phyloP scores from a whole-genome alignment of 2,113 vertebrate species.

The Salminus brasiliensis region DNA sequence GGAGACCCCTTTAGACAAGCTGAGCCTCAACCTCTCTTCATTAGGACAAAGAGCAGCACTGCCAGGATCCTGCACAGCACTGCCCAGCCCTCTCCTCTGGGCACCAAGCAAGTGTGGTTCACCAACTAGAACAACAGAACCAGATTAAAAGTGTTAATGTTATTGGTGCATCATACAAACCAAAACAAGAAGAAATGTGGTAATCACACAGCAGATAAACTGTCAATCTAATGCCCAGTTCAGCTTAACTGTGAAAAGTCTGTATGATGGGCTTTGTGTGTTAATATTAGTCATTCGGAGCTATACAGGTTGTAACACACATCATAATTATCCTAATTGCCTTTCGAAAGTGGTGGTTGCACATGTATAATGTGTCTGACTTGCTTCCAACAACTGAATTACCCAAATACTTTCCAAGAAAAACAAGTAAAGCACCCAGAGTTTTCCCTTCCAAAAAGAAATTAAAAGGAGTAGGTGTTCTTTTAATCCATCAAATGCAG shows the following conservation, averaged over 20 bases:
- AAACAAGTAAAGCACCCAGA: neutral
- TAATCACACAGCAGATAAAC: neutral
- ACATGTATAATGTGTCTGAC: neutral
- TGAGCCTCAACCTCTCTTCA: slow-evolving; percentile 81
- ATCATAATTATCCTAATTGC: slow-evolving; percentile 11
- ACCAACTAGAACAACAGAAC: slow-evolving; percentile 67
- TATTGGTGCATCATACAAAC: neutral
- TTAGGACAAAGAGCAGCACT: slow-evolving; percentile 15
- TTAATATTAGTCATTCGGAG: neutral
- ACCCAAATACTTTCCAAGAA: neutral
- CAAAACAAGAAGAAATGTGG: neutral
- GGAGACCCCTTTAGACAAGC: slow-evolving; percentile 88
- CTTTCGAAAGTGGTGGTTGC: neutral
- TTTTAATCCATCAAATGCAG: too few relatives aligned
- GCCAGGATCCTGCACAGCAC: slow-evolving; percentile 71
- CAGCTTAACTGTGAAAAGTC: neutral
- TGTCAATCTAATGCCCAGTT: neutral
- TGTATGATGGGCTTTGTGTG: too few relatives aligned
- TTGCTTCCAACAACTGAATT: slow-evolving; percentile 3
- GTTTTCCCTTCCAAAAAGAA: neutral
- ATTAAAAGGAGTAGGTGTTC: neutral
- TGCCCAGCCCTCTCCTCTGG: slow-evolving; percentile 66
- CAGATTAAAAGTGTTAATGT: neutral
- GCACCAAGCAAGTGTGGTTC: slow-evolving; percentile 78
- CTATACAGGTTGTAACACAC: slow-evolving; percentile 1